Evolutionary conservation across 2,113 vertebrate genomes (phyloP).

Genomic region (Dicrurus megarhynchus): DNA sequence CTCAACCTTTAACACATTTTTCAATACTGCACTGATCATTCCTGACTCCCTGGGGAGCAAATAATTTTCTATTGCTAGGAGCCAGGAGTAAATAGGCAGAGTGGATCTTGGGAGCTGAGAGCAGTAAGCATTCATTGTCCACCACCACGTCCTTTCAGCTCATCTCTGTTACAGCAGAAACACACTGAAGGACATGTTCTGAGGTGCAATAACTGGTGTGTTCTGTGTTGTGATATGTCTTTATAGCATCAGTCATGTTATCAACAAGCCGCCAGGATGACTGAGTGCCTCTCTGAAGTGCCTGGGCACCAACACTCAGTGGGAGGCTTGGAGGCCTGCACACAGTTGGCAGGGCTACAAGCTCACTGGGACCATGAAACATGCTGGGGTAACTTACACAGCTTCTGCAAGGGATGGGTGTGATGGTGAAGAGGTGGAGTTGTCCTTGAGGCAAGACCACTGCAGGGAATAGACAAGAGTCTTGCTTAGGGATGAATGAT

Average conservation of each 20-base stretch:
- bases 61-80: background rate
- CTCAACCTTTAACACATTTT: background rate
- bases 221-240: background rate
- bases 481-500: background rate
- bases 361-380: background rate
- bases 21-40: background rate
- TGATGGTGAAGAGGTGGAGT: background rate
- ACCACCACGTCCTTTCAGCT: background rate
- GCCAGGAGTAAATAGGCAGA: background rate
- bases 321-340: background rate
- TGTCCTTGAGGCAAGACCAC: background rate
- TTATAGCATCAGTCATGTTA: background rate
- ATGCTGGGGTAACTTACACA: background rate
- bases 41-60: background rate
- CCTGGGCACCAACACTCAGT: too few species aligned
- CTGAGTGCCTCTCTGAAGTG: background rate
- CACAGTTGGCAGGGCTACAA: rapidly evolving
- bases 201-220: background rate
- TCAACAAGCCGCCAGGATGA: background rate
- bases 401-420: background rate
- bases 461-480: background rate
- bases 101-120: background rate
- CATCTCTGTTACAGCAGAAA: background rate
- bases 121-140: background rate
- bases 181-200: background rate